These are phyloP conservation scores for Sebastes paucispinis DNA, from an alignment of 2,797 vertebrate species.

Conservation along the genomic window DNA sequence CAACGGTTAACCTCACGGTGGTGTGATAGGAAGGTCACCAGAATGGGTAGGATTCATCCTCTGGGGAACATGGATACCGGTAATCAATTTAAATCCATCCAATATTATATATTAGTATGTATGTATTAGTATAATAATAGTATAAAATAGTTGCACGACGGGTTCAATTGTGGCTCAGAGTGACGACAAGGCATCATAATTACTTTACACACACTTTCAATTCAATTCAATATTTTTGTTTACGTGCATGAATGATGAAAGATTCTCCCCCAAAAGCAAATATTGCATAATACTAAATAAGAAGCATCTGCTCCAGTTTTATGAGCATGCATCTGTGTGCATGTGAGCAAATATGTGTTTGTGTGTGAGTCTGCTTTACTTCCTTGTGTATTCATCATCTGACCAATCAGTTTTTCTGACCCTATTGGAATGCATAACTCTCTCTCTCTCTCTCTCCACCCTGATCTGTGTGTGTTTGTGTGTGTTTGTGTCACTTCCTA, in stretches of 20 bases:
- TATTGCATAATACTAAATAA: neutral
- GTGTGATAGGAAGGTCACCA: neutral
- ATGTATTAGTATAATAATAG: neutral
- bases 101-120: neutral
- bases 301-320: neutral
- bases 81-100: neutral
- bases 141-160: neutral
- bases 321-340: neutral
- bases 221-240: neutral
- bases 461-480: neutral
- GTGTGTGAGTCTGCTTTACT: neutral
- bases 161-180: neutral
- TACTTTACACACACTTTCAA: neutral
- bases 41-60: too few relatives aligned
- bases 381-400: neutral
- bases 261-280: neutral
- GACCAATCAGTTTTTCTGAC: neutral
- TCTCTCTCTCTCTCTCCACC: neutral
- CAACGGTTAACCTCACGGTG: neutral
- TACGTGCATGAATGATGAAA: neutral
- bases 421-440: neutral
- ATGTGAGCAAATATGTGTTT: neutral
- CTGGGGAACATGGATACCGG: too few relatives aligned
- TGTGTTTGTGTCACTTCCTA: slow-evolving; percentile 30
- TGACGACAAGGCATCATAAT: neutral